phyloP scores from a whole-genome alignment of 2,888 invertebrate genomes.

The Cantharis rustica region DNA sequence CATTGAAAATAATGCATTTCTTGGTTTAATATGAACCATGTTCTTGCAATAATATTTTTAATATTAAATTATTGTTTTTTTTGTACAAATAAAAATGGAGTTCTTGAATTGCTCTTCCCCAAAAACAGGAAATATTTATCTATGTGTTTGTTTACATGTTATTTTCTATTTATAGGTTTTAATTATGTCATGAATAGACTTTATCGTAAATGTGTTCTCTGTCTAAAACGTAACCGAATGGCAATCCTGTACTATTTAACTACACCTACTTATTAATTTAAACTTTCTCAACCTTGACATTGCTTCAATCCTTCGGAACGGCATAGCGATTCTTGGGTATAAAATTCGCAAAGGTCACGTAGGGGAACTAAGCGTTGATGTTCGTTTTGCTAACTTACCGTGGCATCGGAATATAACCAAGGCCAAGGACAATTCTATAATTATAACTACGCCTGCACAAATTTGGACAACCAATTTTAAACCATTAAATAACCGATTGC shows the following conservation, averaged over 20 bases:
- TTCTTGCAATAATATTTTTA: not conserved
- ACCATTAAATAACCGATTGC: not conserved
- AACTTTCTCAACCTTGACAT: not conserved
- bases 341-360: not conserved
- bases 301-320: not conserved
- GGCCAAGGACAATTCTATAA: conserved; percentile 3
- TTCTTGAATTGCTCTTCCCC: not conserved
- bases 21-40: too few species aligned
- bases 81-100: not conserved
- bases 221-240: not conserved
- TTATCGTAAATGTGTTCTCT: not conserved
- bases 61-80: not conserved
- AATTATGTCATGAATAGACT: conserved; percentile 17
- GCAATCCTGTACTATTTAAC: not conserved
- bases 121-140: conserved; percentile 19
- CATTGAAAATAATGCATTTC: too few species aligned
- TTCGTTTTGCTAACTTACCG: not conserved
- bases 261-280: not conserved
- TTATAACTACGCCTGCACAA: not conserved
- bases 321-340: not conserved
- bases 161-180: conserved; percentile 13
- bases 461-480: not conserved
- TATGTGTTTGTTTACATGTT: conserved; percentile 19
- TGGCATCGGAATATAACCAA: not conserved
- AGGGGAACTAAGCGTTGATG: not conserved